phyloP scores from a whole-genome alignment of 2,888 invertebrate species.

The Ormyrus rosae region DNA sequence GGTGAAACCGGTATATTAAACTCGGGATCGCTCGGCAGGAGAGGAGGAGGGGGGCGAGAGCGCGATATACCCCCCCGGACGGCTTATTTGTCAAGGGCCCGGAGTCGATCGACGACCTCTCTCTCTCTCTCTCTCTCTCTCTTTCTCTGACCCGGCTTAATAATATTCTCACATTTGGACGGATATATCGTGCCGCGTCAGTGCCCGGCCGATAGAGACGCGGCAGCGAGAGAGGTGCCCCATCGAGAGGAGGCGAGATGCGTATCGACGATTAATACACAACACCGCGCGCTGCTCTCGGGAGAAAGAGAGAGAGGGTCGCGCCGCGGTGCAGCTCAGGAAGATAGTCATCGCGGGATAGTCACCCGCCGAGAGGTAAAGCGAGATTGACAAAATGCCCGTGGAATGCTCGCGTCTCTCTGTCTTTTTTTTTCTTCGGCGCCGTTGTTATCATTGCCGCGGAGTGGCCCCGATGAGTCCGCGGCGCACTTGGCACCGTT shows the following conservation, averaged over 20 bases:
- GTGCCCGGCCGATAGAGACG: slow-evolving; percentile 48
- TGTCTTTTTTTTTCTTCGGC: background rate
- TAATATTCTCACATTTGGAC: slow-evolving; percentile 69
- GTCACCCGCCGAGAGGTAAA: slow-evolving; percentile 59
- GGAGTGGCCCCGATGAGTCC: background rate
- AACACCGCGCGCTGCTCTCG: slow-evolving; percentile 36
- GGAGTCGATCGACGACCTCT: slow-evolving; percentile 49
- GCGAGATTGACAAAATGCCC: slow-evolving; percentile 51
- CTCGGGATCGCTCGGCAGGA: background rate
- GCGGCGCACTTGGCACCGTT: background rate
- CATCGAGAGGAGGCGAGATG: slow-evolving; percentile 56
- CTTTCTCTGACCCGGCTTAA: slow-evolving; percentile 60
- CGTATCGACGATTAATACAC: slow-evolving; percentile 65
- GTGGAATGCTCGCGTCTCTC: background rate
- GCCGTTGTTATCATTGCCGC: background rate
- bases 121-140: background rate
- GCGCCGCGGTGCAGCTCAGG: slow-evolving; percentile 25
- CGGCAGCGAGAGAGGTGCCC: slow-evolving; percentile 53
- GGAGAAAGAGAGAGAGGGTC: slow-evolving; percentile 3
- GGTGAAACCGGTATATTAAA: slow-evolving; percentile 43
- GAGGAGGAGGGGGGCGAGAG: background rate
- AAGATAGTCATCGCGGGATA: slow-evolving; percentile 59
- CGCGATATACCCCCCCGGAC: slow-evolving; percentile 58
- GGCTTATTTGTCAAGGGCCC: slow-evolving; percentile 66
- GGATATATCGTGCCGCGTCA: slow-evolving; percentile 61